These are phyloP conservation scores for Argyra leucocephala DNA, from an alignment of 2,888 invertebrate genomes.

Conservation along the genomic window DNA sequence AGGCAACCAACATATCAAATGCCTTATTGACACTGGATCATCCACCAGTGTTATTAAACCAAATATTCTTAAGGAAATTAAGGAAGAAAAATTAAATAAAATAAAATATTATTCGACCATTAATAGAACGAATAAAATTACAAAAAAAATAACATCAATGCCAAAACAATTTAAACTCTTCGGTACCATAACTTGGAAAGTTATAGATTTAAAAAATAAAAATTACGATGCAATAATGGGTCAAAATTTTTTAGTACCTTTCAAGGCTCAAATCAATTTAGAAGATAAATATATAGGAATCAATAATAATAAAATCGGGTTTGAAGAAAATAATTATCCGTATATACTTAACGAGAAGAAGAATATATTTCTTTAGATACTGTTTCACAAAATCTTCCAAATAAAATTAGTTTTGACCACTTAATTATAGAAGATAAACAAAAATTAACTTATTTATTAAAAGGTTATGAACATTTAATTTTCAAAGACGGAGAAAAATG, in stretches of 20 bases:
- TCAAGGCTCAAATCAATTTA: slow-evolving; percentile 11
- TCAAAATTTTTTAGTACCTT: slow-evolving; percentile 11
- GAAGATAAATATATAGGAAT: slow-evolving; percentile 7
- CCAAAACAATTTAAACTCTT: no score
- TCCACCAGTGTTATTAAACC: slow-evolving; percentile 12
- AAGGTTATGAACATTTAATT: neutral
- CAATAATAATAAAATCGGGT: slow-evolving; percentile 11
- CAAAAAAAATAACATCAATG: no score
- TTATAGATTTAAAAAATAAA: no score
- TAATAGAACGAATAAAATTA: no score
- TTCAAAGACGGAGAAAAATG: neutral
- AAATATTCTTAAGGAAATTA: slow-evolving; percentile 11
- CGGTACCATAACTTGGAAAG: no score
- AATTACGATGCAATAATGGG: slow-evolving; percentile 13
- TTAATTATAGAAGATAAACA: no score
- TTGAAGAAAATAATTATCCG: no score
- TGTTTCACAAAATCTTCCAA: no score
- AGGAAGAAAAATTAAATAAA: no score
- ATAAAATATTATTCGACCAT: no score
- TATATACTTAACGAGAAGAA: neutral
- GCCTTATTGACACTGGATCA: slow-evolving; percentile 13
- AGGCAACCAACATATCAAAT: slow-evolving; percentile 11
- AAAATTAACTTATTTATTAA: neutral
- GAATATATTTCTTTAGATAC: neutral
- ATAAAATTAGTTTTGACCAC: no score